Evolutionary conservation across 2,888 invertebrate species (phyloP), one percentile per base, ranked within the genome.

Genomic region (Scaeva pyrastri): DNA sequence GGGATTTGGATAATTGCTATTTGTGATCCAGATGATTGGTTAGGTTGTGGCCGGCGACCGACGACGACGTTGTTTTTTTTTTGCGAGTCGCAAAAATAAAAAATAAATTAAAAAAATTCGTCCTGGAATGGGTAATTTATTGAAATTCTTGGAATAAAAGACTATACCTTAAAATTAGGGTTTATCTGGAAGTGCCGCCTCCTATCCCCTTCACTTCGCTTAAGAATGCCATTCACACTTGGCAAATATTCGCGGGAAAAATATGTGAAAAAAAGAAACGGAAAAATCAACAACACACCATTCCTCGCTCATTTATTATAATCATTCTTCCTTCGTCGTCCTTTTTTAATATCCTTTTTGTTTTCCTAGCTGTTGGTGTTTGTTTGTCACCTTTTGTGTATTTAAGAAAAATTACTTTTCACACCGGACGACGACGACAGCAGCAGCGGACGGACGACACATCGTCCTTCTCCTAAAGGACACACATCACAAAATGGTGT

Each of bases 401-500:
- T 88, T 89, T 80, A 88, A 88, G 88, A 88, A 88, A 88, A 88
- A 88, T 88, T 88, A 78, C 87, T 71, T 88, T 87, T 87, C 87
- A 87, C 88, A 75, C 81, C 79, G 88, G 77, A 79, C 76, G 68
- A 48, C 79, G 55, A 31, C 52, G 31, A 31, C 31, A 8, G 31
- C n/a, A n/a, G n/a, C n/a, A n/a, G 8, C 31, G 31, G 2, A 5
- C 31, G 62, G 58, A 79, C 78, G 77, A 84, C 78, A 74, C 84
- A 50, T 60, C 81, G 73, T 16, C 11, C 36, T 1, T 19, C 41
- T 31, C 11, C 12, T 21, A 66, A 58, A 56, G 43, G 73, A 39
- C 68, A 70, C 56, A 83, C 60, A 45, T 2, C n/a, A n/a, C n/a
- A n/a, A n/a, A n/a, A n/a, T n/a, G n/a, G 31, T 7, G 31, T 31